Conservation (phyloP, 2,888 invertebrate species). For the Apotomis betuletana region DNA sequence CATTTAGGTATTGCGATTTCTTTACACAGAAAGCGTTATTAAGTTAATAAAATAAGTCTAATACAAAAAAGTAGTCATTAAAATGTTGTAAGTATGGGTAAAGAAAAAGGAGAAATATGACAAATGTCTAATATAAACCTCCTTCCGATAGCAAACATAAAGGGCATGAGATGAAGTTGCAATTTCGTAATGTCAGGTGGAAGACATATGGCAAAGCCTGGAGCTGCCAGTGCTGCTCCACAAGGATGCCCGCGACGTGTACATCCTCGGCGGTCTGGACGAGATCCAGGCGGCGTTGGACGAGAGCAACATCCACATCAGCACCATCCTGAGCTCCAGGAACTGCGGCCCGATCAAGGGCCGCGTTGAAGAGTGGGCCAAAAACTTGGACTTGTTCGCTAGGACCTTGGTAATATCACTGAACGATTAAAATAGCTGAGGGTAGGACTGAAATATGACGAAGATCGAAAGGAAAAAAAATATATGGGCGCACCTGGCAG, state of each 20-base stretch:
- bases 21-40: too few species aligned
- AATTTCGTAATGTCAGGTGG: conserved; percentile 81
- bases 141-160: too few species aligned
- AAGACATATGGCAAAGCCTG: conserved; percentile 91
- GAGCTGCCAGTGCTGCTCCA: conserved; percentile 91
- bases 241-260: conserved; percentile 93
- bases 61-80: too few species aligned
- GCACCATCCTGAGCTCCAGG: conserved; percentile 93
- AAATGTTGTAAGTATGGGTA: too few species aligned
- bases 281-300: conserved; percentile 92
- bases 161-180: background rate
- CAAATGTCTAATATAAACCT: too few species aligned
- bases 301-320: conserved; percentile 93
- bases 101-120: too few species aligned
- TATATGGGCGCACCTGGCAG: too few species aligned
- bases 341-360: conserved; percentile 93
- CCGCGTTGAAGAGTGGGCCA: conserved; percentile 92
- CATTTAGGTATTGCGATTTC: too few species aligned
- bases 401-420: conserved; percentile 87
- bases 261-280: conserved; percentile 91
- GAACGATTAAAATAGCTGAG: too few species aligned
- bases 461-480: too few species aligned
- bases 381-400: conserved; percentile 89
- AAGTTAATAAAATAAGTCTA: too few species aligned
- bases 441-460: too few species aligned